phyloP scores from a whole-genome alignment of 2,888 invertebrate genomes.

The Scotopteryx bipunctaria region DNA sequence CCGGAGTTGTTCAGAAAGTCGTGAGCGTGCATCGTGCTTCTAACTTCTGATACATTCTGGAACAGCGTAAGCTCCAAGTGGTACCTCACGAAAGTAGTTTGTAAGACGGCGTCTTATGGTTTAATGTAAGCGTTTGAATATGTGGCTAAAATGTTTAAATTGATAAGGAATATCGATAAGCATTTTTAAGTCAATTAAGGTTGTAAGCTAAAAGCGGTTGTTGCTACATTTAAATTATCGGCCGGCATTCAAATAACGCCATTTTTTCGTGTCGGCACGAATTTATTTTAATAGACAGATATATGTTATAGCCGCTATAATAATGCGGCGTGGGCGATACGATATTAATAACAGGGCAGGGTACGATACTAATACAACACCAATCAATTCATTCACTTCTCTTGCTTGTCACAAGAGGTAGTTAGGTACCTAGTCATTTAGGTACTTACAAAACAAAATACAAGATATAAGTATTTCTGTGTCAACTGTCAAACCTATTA shows the following conservation, averaged over 20 bases:
- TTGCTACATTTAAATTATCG: slow-evolving; percentile 84
- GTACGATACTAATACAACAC: slow-evolving; percentile 18
- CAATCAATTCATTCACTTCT: slow-evolving; percentile 16
- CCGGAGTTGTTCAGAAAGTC: slow-evolving; percentile 84
- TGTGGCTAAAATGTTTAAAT: slow-evolving; percentile 47
- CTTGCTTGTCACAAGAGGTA: slow-evolving; percentile 1
- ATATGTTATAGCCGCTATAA: slow-evolving; percentile 71
- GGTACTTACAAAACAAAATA: too few relatives aligned
- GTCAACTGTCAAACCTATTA: too few relatives aligned
- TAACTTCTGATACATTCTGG: slow-evolving; percentile 57
- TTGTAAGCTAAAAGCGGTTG: slow-evolving; percentile 84
- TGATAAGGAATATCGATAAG: slow-evolving; percentile 73
- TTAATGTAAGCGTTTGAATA: slow-evolving; percentile 40
- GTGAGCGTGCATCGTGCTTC: slow-evolving; percentile 84
- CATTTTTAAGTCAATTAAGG: slow-evolving; percentile 84
- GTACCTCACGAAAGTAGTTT: slow-evolving; percentile 44
- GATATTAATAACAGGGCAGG: slow-evolving; percentile 25
- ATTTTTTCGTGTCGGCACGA: slow-evolving; percentile 83
- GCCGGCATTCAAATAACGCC: slow-evolving; percentile 83
- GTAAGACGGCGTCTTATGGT: slow-evolving; percentile 44
- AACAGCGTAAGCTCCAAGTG: slow-evolving; percentile 57
- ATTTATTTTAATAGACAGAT: slow-evolving; percentile 76
- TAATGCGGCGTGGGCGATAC: slow-evolving; percentile 67
- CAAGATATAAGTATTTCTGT: too few relatives aligned
- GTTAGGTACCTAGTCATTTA: not conserved